Evolutionary conservation across 2,113 vertebrate species (phyloP), one percentile per base, ranked within the genome.

Genomic region (Hucho hucho): DNA sequence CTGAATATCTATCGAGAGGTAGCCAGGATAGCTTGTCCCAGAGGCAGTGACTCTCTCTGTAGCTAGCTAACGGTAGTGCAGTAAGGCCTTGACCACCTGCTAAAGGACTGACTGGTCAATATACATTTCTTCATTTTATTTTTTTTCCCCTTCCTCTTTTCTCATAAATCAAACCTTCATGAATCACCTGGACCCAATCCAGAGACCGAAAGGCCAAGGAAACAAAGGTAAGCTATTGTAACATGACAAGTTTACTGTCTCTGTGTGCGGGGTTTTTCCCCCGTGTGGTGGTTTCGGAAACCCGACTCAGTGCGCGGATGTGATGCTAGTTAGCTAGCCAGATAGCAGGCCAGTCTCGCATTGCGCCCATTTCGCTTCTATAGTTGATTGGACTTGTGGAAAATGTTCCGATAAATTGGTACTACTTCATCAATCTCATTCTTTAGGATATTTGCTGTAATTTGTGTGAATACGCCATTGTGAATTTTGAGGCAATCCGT

Each of bases 171-270:
- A 92, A 92, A 93, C 92, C 92, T 93, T 93, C 94, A 93, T 94
- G 92, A 93, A 93, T 93, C 93, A 93, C 94, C 89, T 93, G 91
- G 93, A 94, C 92, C 93, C 92, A 93, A 93, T 92, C 89, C 94
- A 97, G 97, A 97, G 97, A 99, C 97, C 96, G 83, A 99, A 99
- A 94, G 97, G 97, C 94, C 97, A 98, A 95, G 95, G 94, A 92
- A 99, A 95, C 91, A 99, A 99, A 99, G 97, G 97, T 99, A 94
- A 95, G 95, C 12, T 1, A 59, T 28, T 24, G 13, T 49, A 25
- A 64, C 56, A 28, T 59, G 56, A 16, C 68, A 53, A 49, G 67
- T 64, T 68, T 18, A 28, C 59, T 25, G 16, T 26, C 3, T 71
- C 69, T 70, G 80, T 77, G 70, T 88, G 83, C 83, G 84, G 86